These are phyloP conservation scores for Junonia oenone DNA, from an alignment of 2,888 invertebrate genomes.

Conservation along the genomic window DNA sequence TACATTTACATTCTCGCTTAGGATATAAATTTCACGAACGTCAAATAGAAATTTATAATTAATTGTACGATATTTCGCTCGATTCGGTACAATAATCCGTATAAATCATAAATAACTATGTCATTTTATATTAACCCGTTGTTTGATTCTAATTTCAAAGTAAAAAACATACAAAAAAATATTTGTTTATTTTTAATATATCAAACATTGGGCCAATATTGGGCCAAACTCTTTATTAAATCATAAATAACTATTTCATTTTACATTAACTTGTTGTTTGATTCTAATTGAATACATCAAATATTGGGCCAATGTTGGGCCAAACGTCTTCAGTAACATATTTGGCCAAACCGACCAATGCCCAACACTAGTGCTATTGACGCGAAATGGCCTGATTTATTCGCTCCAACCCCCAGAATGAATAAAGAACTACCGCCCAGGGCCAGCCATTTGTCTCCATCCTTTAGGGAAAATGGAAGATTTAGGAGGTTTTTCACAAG, in stretches of 20 bases:
- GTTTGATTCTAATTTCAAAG: too few species aligned
- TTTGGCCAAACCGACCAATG: constrained; percentile 3
- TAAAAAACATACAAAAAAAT: too few species aligned
- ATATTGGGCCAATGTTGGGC: background rate
- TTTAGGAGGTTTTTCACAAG: constrained; percentile 51
- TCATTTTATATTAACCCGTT: background rate
- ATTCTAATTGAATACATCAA: background rate
- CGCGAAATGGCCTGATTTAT: constrained; percentile 30
- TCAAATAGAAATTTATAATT: constrained; percentile 16
- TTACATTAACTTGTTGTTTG: background rate
- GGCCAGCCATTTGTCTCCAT: constrained; percentile 66
- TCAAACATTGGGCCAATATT: background rate
- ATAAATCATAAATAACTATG: background rate
- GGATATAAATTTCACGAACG: constrained; percentile 11
- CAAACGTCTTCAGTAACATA: background rate
- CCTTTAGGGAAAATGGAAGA: constrained; percentile 67
- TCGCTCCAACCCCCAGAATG: constrained; percentile 53
- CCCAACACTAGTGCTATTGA: constrained; percentile 27
- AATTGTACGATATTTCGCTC: constrained; percentile 3
- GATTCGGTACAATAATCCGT: background rate
- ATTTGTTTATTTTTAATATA: too few species aligned
- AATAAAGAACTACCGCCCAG: constrained; percentile 57
- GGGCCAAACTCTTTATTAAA: background rate
- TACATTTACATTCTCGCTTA: constrained; percentile 7
- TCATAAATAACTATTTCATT: background rate